Evolutionary conservation across 2,113 vertebrate species (phyloP).

Genomic region (Percopsis transmontana): DNA sequence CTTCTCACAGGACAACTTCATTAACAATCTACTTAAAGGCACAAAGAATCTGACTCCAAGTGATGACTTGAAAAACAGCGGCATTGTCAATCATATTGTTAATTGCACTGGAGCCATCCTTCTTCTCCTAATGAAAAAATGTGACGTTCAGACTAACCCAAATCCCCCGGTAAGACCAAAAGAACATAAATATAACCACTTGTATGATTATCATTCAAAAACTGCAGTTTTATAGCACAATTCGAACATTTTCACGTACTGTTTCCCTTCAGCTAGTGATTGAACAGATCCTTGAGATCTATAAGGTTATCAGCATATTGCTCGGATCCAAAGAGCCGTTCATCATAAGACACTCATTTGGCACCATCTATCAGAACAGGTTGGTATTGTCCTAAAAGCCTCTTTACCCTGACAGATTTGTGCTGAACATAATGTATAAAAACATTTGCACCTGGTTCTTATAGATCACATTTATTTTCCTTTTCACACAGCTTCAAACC

Average conservation of each 20-base stretch:
- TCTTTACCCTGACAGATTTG: not conserved
- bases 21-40: not conserved
- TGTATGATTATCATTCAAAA: too few relatives aligned
- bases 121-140: slow-evolving; percentile 45
- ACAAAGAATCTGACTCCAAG: fast-evolving
- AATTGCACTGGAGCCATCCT: slow-evolving; percentile 57
- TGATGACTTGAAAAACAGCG: fast-evolving
- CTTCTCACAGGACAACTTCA: slow-evolving; percentile 37
- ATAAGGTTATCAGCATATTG: not conserved
- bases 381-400: slow-evolving; percentile 38
- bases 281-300: slow-evolving; percentile 35
- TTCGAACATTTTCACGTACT: too few relatives aligned
- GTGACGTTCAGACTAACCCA: slow-evolving; percentile 12
- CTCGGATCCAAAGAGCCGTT: fast-evolving
- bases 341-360: slow-evolving; percentile 35
- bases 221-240: too few relatives aligned
- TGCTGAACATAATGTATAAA: not conserved
- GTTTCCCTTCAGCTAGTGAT: slow-evolving; percentile 39
- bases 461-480: not conserved
- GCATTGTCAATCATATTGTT: slow-evolving; percentile 27
- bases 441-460: too few relatives aligned
- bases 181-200: not conserved
- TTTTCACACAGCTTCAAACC: slow-evolving; percentile 1
- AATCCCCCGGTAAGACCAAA: slow-evolving; percentile 38
- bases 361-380: slow-evolving; percentile 64